phyloP scores from a whole-genome alignment of 2,797 vertebrate genomes.

The Hippocampus kuda region DNA sequence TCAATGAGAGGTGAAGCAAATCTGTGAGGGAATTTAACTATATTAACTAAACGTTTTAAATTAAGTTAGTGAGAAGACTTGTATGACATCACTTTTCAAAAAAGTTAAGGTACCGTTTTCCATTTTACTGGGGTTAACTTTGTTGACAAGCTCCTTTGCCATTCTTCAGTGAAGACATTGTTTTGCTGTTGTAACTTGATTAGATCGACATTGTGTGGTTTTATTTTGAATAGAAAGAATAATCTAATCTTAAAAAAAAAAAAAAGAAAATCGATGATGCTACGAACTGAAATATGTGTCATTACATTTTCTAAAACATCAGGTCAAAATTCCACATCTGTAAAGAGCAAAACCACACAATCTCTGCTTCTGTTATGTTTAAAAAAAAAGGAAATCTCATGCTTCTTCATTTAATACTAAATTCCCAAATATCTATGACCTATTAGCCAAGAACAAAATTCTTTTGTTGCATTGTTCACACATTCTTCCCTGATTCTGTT shows the following conservation, averaged over 20 bases:
- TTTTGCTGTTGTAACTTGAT: neutral
- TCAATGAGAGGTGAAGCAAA: too few relatives aligned
- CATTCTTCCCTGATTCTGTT: constrained; percentile 82
- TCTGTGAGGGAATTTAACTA: too few relatives aligned
- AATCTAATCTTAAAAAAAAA: too few relatives aligned
- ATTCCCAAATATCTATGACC: constrained; percentile 56
- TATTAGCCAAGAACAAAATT: constrained; percentile 64
- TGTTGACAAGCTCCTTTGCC: too few relatives aligned
- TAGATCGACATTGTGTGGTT: neutral
- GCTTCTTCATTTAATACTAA: constrained; percentile 50
- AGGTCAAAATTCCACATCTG: constrained; percentile 18
- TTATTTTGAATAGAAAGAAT: neutral
- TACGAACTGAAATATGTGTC: too few relatives aligned
- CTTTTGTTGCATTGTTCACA: constrained; percentile 84
- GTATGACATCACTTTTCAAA: too few relatives aligned
- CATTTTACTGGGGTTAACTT: too few relatives aligned
- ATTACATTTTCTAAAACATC: neutral
- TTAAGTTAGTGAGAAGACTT: too few relatives aligned
- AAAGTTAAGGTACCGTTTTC: too few relatives aligned
- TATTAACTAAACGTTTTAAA: too few relatives aligned
- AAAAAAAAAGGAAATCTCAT: constrained; percentile 56
- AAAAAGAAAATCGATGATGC: too few relatives aligned
- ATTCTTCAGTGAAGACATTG: too few relatives aligned
- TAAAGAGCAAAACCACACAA: constrained; percentile 38
- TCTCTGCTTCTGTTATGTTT: constrained; percentile 53